These are phyloP conservation scores for Choristoneura rosaceana DNA, from an alignment of 2,888 invertebrate genomes.

Conservation along the genomic window DNA sequence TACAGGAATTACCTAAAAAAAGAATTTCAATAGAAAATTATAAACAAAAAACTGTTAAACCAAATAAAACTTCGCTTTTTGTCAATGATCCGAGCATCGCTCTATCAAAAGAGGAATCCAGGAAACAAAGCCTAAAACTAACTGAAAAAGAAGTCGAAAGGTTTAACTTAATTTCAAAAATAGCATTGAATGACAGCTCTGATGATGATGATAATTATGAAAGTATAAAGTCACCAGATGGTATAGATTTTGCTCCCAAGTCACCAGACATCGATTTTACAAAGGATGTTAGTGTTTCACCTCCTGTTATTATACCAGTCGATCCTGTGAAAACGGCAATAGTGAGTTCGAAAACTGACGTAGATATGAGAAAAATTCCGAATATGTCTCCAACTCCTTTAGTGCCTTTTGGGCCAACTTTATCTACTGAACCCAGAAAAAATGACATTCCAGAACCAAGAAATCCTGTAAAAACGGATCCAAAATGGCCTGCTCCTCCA, in stretches of 20 bases:
- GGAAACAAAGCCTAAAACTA: conserved; percentile 75
- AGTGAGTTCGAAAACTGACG: conserved; percentile 57
- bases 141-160: conserved; percentile 81
- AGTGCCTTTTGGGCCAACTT: conserved; percentile 20
- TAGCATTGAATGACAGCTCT: conserved; percentile 64
- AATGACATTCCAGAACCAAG: conserved; percentile 32
- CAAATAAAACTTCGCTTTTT: conserved; percentile 49
- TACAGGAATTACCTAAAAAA: conserved; percentile 69
- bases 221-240: conserved; percentile 51
- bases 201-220: conserved; percentile 60
- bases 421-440: conserved; percentile 32
- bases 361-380: conserved; percentile 72
- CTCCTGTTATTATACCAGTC: conserved; percentile 74
- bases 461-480: conserved; percentile 48
- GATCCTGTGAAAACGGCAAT: conserved; percentile 65
- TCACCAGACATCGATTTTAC: conserved; percentile 71
- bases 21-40: conserved; percentile 81
- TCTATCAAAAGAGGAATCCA: conserved; percentile 58
- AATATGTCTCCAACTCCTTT: conserved; percentile 46
- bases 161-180: conserved; percentile 69
- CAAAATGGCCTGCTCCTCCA: conserved; percentile 42
- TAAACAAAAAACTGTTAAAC: conserved; percentile 66
- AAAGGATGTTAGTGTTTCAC: conserved; percentile 50
- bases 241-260: conserved; percentile 68
- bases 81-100: conserved; percentile 45